Base-by-base conservation (phyloP, 37 sponge, comb jelly and placozoan genomes). In the Amphimedon queenslandica region DNA sequence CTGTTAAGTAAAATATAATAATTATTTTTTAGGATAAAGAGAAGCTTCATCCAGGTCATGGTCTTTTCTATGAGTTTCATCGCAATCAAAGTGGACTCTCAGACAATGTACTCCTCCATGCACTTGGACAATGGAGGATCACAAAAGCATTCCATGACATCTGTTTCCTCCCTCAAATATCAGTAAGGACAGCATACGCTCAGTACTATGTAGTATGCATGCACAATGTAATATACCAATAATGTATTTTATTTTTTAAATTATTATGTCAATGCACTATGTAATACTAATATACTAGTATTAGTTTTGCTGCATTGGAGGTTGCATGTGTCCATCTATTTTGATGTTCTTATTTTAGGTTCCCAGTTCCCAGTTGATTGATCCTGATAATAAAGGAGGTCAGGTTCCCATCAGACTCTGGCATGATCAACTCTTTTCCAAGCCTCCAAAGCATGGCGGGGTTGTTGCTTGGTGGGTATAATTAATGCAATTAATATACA, bases 391-490 rank as follows among this genome's bases (percentile, higher is more conserved):
- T 31, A 42, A 76, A 20, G 8, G 51, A 8, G 8, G 13, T 13
- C 70, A 58, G 25, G 11, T n/a, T 2, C 11, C 66, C 32, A 68
- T 87, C 31, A 71, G 87, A 36, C 58, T 87, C n/a, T 87, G 87
- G 87, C 87, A 87, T 58, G 87, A 87, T 56, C 87, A 87, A 73
- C 60, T 87, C 43, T 87, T 87, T 61, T 76, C 81, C 60, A 87
- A 87, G 47, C 87, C 87, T 21, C 77, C 87, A 33, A 24, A 73
- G 1, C 77, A 81, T 71, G 87, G 87, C 21, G 87, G 87, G 27
- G 87, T 80, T 8, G 87, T 87, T 23, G 87, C 87, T 57, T 87
- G 87, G 87, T 87, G 39, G 23, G 77, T 72, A 13, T 13, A 37
- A 10, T 43, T 8, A 18, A 47, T 47, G 53, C 13, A 47, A n/a